Evolutionary conservation across 2,888 invertebrate species (phyloP), one percentile per base, ranked within the genome.

Genomic region (Nemotelus pantherinus): DNA sequence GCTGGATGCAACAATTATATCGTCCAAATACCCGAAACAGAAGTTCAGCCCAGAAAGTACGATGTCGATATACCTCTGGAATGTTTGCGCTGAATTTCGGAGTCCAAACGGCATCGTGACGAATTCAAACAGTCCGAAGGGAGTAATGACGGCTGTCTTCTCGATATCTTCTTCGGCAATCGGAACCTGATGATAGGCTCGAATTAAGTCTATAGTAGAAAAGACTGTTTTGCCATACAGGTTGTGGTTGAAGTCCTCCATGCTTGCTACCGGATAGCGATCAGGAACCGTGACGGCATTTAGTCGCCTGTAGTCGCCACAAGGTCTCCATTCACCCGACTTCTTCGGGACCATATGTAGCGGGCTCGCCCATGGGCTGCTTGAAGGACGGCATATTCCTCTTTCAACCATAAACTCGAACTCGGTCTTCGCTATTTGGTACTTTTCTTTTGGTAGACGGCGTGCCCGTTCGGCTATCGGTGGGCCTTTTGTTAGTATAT

Each of bases 301-400:
- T 0, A 85, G 78, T 1, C 53, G 47, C 0, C 84, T 78, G 70
- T 83, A 85, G 58, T 86, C 84, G 0, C 85, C 84, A 70, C 85
- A 84, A 0, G 84, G 82, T n/a, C 85, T 72, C 83, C 83, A 84
- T 3, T 77, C 75, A 0, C 80, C 81, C 6, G 81, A 72, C 50
- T 78, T 77, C 76, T 84, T 84, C n/a, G 70, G 78, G 4, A 82
- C 83, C 78, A 85, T 76, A 68, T 84, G 84, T 0, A 88, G 80
- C 2, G 85, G 87, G 68, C 83, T 85, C 0, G 87, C 82, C 86
- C 86, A 88, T 55, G 81, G 80, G 53, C 85, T 85, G 5, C 82
- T 83, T 0, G 86, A 86, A 0, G 85, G 87, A 3, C 85, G 81
- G 53, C 85, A 85, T 4, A 87, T 85, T 0, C 86, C 87, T 44